Conservation (phyloP, 2,113 vertebrate genomes). For the Sapayoa aenigma region DNA sequence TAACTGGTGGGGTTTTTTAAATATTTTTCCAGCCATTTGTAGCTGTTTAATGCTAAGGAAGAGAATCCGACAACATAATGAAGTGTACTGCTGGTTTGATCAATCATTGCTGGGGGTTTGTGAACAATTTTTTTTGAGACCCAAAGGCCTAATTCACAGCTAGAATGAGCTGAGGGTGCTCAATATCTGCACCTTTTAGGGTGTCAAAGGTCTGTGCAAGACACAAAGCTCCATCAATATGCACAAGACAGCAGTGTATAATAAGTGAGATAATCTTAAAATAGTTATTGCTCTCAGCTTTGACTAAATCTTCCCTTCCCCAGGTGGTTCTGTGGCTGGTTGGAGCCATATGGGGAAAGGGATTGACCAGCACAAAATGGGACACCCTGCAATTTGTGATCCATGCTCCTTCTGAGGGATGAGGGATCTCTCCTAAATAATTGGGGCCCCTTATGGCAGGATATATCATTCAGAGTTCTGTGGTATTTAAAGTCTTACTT, state of each 20-base stretch:
- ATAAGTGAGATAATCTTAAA: neutral
- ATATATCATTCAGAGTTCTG: neutral
- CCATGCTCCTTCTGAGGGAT: rapidly evolving
- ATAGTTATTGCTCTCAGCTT: neutral
- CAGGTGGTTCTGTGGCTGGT: neutral
- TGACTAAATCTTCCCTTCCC: neutral
- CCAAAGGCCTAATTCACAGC: neutral
- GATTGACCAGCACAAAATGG: neutral
- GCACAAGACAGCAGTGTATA: neutral
- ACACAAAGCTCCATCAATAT: neutral
- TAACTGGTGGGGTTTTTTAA: neutral
- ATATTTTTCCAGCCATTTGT: neutral
- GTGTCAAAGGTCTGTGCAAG: neutral
- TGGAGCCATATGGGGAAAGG: neutral
- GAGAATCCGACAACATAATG: neutral
- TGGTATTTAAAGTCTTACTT: neutral
- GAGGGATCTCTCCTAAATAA: neutral
- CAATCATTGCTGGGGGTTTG: neutral
- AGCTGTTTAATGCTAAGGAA: neutral
- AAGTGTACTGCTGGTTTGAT: neutral
- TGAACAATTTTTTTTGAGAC: neutral
- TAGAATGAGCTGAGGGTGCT: neutral
- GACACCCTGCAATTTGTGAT: rapidly evolving
- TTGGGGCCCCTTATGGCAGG: neutral
- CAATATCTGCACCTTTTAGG: neutral